Conservation (phyloP, 2,888 invertebrate genomes). For the Lasioglossum villosulum region DNA sequence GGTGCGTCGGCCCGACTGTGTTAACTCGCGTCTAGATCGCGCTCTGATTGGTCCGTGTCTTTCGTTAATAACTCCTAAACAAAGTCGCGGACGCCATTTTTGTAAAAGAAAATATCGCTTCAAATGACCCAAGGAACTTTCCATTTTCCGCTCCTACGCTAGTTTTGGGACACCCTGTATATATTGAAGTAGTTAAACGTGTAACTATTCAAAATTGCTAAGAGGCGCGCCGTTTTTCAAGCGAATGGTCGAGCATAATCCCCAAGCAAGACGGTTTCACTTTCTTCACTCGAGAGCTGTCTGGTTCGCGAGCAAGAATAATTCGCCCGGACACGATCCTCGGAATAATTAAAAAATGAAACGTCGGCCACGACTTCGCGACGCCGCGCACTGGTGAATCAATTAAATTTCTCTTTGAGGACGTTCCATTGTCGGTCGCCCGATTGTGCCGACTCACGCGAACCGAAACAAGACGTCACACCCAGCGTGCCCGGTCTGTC, state of each 20-base stretch:
- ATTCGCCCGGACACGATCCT: background rate
- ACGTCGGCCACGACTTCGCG: background rate
- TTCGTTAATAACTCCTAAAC: no score
- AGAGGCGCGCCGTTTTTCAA: background rate
- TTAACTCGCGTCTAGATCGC: no score
- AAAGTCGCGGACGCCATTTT: no score
- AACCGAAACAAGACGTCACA: constrained; percentile 55
- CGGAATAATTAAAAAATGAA: background rate
- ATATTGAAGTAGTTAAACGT: background rate
- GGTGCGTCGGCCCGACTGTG: no score
- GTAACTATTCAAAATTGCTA: background rate
- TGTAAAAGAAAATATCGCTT: no score
- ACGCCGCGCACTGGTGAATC: background rate
- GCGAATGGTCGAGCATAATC: background rate
- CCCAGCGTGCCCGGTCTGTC: constrained; percentile 40
- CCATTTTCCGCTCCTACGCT: no score
- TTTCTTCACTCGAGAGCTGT: background rate
- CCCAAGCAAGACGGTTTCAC: background rate
- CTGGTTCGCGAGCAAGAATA: background rate
- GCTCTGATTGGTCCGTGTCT: no score
- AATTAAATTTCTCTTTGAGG: background rate
- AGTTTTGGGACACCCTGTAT: no score
- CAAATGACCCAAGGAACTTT: no score
- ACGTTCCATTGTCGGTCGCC: constrained; percentile 1
- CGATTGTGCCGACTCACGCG: constrained; percentile 43